Evolutionary conservation across 2,888 invertebrate species (phyloP), one percentile per base, ranked within the genome.

Genomic region (Rhorus exstirpatorius): DNA sequence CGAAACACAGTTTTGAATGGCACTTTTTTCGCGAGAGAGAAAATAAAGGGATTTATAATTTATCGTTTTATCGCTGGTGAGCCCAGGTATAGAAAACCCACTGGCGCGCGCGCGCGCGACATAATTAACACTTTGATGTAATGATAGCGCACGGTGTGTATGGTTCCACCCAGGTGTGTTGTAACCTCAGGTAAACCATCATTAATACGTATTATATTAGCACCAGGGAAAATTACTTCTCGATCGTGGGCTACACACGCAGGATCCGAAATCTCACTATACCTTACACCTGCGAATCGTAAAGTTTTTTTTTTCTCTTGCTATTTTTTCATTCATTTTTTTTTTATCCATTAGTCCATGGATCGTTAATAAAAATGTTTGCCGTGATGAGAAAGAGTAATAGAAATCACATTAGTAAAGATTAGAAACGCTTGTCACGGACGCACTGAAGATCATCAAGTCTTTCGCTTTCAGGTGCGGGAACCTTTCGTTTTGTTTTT

Each of bases 101-200:
- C 31, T 2, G 6, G 6, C 35, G 58, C 58, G 58, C 17, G 12
- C 61, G 21, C 26, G 55, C 77, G 78, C 75, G 79, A 83, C 74
- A 63, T 85, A 84, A 85, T 85, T 86, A 86, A 85, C 85, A 86
- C 83, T 61, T 85, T 72, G 72, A 68, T 51, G 67, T 77, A 77
- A 81, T 72, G 67, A 81, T 72, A 68, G 71, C 79, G 61, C 63
- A 19, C 49, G 51, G 19, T 31, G 49, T 21, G 31, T n/a, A n/a
- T 12, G 51, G 61, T 49, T 53, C 53, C 67, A 74, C 67, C 74
- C 79, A 68, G 53, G 61, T 61, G 74, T 35, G 53, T 35, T 41
- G 38, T 26, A 26, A 35, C 24, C 24, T 26, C 49, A 35, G 58
- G 35, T 21, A 46, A 17, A 63, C 1, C 60, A 65, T 10, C 68